These are phyloP conservation scores for Cancer borealis DNA, from an alignment of 2,888 invertebrate genomes.

Conservation along the genomic window DNA sequence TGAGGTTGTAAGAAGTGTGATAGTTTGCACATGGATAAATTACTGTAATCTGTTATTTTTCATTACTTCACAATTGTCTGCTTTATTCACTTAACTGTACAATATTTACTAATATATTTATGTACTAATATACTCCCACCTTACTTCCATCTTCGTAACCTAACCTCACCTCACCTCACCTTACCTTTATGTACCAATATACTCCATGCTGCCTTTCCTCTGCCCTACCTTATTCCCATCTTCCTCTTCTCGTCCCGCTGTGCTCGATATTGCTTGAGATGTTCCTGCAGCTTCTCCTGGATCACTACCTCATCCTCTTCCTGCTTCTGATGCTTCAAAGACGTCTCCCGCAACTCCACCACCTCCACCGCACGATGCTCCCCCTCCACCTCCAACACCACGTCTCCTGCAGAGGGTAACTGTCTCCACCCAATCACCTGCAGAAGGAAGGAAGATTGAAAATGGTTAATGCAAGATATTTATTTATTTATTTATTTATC, in stretches of 20 bases:
- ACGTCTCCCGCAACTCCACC: slow-evolving; percentile 48
- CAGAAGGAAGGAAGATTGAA: background rate
- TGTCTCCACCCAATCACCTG: slow-evolving; percentile 75
- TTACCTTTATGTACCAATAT: background rate
- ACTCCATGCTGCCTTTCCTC: background rate
- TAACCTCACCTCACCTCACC: background rate
- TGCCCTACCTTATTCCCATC: slow-evolving; percentile 65
- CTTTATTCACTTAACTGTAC: no score
- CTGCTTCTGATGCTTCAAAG: background rate
- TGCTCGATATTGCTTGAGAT: slow-evolving; percentile 65
- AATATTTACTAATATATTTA: no score
- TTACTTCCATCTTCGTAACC: background rate
- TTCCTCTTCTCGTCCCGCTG: slow-evolving; percentile 64
- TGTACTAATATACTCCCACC: no score
- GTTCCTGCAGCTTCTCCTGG: slow-evolving; percentile 68
- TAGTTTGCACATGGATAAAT: no score
- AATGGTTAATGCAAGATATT: background rate
- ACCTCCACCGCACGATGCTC: slow-evolving; percentile 67
- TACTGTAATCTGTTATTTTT: background rate
- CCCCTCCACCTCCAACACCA: slow-evolving; percentile 81
- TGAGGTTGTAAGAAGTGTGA: no score
- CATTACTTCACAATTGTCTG: no score
- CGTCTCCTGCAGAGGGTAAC: slow-evolving; percentile 88
- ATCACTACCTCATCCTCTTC: slow-evolving; percentile 56
- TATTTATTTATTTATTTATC: no score